These are phyloP conservation scores for Tragelaphus buxtoni DNA, from an alignment of 2,113 vertebrate species.

Conservation along the genomic window DNA sequence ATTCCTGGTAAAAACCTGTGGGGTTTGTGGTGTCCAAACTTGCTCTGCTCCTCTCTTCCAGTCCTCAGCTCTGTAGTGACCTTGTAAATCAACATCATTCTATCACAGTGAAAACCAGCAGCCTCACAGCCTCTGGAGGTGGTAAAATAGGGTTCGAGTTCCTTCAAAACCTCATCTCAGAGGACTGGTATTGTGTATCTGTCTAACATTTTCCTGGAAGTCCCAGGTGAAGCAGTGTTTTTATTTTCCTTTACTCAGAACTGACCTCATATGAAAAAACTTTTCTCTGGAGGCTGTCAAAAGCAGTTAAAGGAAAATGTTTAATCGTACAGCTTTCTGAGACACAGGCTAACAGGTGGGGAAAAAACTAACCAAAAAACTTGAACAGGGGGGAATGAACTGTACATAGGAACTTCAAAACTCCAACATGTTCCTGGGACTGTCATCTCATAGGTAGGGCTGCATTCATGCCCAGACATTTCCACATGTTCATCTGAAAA, in stretches of 20 bases:
- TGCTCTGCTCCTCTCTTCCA: too few species aligned
- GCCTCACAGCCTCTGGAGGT: background rate
- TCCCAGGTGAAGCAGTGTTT: background rate
- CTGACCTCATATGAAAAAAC: background rate
- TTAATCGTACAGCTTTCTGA: background rate
- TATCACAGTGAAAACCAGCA: background rate
- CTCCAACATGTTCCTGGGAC: background rate
- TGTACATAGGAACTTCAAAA: background rate
- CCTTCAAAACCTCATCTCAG: background rate
- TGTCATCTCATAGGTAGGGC: background rate
- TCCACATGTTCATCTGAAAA: background rate
- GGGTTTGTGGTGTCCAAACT: background rate
- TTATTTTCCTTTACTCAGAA: background rate
- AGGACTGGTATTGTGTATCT: background rate
- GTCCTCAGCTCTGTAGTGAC: background rate
- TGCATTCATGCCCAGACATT: background rate
- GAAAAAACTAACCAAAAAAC: background rate
- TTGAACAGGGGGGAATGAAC: background rate
- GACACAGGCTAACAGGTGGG: background rate
- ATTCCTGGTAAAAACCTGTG: background rate
- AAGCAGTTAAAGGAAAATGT: background rate
- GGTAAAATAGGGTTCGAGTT: background rate
- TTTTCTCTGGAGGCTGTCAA: background rate
- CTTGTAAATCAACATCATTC: background rate
- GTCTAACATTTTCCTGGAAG: background rate